These are phyloP conservation scores for Etheostoma spectabile DNA, from an alignment of 2,113 vertebrate species.

Conservation along the genomic window DNA sequence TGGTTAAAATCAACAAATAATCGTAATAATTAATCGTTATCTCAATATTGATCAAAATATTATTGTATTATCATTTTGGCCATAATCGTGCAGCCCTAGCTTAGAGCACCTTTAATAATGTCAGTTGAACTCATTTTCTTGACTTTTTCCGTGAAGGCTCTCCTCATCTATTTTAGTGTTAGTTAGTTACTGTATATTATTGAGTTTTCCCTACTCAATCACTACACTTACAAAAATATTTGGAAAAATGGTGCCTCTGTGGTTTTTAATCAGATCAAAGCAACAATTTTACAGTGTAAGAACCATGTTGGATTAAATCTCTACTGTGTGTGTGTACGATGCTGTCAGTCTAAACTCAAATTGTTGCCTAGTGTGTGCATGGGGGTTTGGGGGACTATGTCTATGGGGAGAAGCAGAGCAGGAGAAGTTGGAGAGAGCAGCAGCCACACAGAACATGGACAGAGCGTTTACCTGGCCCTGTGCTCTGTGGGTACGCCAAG, in stretches of 20 bases:
- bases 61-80: no score
- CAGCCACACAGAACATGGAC: slow-evolving; percentile 94
- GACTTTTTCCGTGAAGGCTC: not conserved
- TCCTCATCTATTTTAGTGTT: not conserved
- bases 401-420: slow-evolving; percentile 79
- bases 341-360: slow-evolving; percentile 35
- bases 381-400: slow-evolving; percentile 57
- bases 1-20: no score
- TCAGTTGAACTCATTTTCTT: not conserved
- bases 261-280: slow-evolving; percentile 5
- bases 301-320: not conserved
- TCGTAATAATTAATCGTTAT: no score
- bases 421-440: slow-evolving; percentile 87
- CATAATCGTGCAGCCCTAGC: no score
- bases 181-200: not conserved
- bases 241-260: not conserved
- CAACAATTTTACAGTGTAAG: not conserved
- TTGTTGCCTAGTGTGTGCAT: slow-evolving; percentile 41
- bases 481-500: slow-evolving; percentile 93
- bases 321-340: slow-evolving; percentile 31
- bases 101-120: not conserved
- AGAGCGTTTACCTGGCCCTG: slow-evolving; percentile 96
- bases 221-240: not conserved
- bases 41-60: no score
- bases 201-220: not conserved